Evolutionary conservation across 2,888 invertebrate genomes (phyloP).

Genomic region (Synanthedon formicaeformis): DNA sequence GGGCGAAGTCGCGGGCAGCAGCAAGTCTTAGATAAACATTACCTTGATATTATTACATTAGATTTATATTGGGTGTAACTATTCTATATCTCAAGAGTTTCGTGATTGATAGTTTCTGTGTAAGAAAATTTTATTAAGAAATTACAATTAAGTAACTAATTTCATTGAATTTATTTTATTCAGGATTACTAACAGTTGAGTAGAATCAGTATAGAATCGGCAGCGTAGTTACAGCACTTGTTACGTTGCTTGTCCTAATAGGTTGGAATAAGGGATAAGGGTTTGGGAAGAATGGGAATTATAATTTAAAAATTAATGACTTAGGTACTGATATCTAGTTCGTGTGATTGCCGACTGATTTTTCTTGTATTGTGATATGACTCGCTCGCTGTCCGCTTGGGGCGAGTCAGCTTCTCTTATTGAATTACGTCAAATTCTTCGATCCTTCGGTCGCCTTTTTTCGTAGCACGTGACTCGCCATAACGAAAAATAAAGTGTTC

Average conservation of each 20-base stretch:
- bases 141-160: too few relatives aligned
- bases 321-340: too few relatives aligned
- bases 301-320: too few relatives aligned
- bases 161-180: too few relatives aligned
- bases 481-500: conserved; percentile 25
- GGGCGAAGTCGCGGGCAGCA: too few relatives aligned
- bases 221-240: too few relatives aligned
- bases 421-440: conserved; percentile 41
- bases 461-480: conserved; percentile 24
- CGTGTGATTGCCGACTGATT: too few relatives aligned
- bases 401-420: conserved; percentile 40
- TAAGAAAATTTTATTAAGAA: not conserved
- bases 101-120: not conserved
- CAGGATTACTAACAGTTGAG: too few relatives aligned
- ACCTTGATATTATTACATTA: not conserved
- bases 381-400: conserved; percentile 21
- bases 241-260: too few relatives aligned
- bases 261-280: too few relatives aligned
- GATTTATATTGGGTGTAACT: not conserved
- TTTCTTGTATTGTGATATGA: not conserved
- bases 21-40: conserved; percentile 2
- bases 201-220: too few relatives aligned
- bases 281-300: too few relatives aligned
- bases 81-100: not conserved
- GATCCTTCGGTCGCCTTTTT: conserved; percentile 18